A percentile compares a stretch with the other conserved stretches of the same genome.
These are phyloP conservation scores for Holothuria glaberrima DNA, from an alignment of 35 echinoderm and acorn worm genomes.

Conservation along the genomic window DNA sequence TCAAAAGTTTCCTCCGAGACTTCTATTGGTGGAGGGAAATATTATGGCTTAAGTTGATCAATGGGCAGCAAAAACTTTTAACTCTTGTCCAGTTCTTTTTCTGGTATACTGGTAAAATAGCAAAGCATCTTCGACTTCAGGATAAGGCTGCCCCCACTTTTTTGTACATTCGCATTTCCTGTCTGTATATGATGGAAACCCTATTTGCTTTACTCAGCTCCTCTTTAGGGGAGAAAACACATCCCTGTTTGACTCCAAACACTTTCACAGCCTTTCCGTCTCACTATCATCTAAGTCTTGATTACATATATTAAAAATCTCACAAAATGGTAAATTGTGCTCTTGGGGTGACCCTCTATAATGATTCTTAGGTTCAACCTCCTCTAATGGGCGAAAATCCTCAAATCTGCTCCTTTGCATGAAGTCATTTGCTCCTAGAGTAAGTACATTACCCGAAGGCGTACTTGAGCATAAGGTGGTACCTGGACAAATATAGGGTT, in stretches of 20 bases:
- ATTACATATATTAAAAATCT: neutral
- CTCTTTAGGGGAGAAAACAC: neutral
- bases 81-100: neutral
- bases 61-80: neutral
- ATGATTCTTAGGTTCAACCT: neutral
- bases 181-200: neutral
- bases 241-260: neutral
- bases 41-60: slow-evolving; percentile 14
- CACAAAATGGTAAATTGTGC: neutral
- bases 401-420: neutral
- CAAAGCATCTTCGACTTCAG: slow-evolving; percentile 60
- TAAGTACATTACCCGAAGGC: neutral
- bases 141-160: neutral
- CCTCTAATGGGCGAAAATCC: neutral
- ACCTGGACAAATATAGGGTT: slow-evolving; percentile 18
- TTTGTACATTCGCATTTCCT: neutral
- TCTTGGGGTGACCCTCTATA: neutral
- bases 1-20: neutral
- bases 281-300: neutral
- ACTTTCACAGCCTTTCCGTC: neutral
- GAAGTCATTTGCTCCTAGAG: neutral
- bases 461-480: neutral
- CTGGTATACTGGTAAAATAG: slow-evolving; percentile 22
- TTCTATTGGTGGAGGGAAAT: neutral
- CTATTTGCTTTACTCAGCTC: neutral